phyloP scores from a whole-genome alignment of 1,140 invertebrate species.

The Saccostrea cuccullata region DNA sequence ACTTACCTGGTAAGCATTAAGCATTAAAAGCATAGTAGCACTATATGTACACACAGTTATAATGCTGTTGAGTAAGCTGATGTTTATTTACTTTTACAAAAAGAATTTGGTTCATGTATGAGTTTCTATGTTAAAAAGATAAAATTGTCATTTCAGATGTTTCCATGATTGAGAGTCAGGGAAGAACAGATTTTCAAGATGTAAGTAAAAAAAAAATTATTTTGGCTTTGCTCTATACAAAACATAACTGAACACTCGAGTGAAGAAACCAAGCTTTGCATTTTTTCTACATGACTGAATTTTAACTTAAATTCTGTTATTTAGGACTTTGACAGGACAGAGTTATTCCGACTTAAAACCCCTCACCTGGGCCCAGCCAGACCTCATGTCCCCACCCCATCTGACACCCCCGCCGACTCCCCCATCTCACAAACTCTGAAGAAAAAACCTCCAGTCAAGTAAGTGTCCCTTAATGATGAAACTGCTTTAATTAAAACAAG shows the following conservation, averaged over 20 bases:
- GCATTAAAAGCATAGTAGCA: too few relatives aligned
- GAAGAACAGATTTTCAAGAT: not conserved
- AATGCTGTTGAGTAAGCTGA: too few relatives aligned
- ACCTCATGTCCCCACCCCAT: constrained; percentile 28
- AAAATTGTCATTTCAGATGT: not conserved
- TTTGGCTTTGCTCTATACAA: too few relatives aligned
- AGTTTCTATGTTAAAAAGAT: not conserved
- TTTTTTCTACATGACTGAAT: too few relatives aligned
- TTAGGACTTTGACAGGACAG: constrained; percentile 26
- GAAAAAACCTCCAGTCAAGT: not conserved
- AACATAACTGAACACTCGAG: too few relatives aligned
- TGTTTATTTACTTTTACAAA: not conserved
- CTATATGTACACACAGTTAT: too few relatives aligned
- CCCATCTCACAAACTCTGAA: not conserved
- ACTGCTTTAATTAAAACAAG: too few relatives aligned
- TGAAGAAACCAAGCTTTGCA: too few relatives aligned
- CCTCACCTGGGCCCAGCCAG: constrained; percentile 25
- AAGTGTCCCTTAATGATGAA: not conserved
- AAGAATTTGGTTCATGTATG: not conserved
- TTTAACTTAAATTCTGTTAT: not conserved
- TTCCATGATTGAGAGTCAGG: constrained; percentile 3
- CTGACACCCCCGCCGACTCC: constrained; percentile 29
- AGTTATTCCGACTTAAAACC: constrained; percentile 33
- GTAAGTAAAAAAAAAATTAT: not conserved
- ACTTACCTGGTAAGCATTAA: not conserved